Conservation (phyloP, 2,888 invertebrate genomes). For the Margaritifera margaritifera region DNA sequence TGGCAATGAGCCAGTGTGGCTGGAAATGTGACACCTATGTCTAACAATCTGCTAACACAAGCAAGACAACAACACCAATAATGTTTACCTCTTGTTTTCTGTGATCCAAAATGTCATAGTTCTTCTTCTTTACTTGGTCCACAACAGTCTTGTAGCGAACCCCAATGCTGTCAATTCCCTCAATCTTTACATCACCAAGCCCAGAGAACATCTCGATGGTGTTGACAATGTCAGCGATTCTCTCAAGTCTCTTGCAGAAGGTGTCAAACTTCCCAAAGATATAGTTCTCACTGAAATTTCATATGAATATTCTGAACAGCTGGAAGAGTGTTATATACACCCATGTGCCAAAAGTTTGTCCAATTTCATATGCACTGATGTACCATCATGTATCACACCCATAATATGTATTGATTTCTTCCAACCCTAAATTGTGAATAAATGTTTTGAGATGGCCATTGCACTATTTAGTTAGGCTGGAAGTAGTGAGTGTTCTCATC, state of each 20-base stretch:
- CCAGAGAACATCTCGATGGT: constrained; percentile 89
- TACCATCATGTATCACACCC: neutral
- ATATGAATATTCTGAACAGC: neutral
- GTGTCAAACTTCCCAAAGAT: constrained; percentile 98
- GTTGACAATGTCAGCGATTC: constrained; percentile 91
- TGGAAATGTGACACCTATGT: neutral
- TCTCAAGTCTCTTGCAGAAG: constrained; percentile 90
- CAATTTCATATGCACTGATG: neutral
- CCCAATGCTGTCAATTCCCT: constrained; percentile 77
- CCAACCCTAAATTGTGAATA: no score
- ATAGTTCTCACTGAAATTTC: constrained; percentile 86
- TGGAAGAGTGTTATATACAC: neutral
- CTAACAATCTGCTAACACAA: neutral
- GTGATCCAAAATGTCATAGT: constrained; percentile 93
- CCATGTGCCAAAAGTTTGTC: neutral
- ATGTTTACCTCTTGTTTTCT: constrained; percentile 81
- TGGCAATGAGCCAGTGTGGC: no score
- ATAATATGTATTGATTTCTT: no score
- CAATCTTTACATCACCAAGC: constrained; percentile 80
- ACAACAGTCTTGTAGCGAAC: constrained; percentile 89
- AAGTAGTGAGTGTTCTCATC: no score
- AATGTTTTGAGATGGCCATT: no score
- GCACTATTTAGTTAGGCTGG: no score
- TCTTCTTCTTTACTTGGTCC: constrained; percentile 86
- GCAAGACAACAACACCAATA: neutral